A percentile compares a stretch with the other conserved stretches of the same genome.
phyloP scores from a whole-genome alignment of 2,888 invertebrate species.

The Calliphora vomitoria region DNA sequence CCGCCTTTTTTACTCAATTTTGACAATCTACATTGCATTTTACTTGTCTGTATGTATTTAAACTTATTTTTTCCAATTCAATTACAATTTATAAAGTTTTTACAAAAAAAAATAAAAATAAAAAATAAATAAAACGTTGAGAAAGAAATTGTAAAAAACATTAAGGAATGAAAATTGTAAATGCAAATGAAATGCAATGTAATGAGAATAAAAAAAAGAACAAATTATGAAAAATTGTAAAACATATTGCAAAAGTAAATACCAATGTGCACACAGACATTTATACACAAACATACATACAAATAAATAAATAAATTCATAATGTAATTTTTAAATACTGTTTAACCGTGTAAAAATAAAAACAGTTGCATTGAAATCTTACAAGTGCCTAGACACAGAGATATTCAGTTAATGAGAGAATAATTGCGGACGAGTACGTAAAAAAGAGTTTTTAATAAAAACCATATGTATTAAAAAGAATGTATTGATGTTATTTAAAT shows the following conservation, averaged over 20 bases:
- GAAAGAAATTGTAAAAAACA: neutral
- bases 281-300: neutral
- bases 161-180: constrained; percentile 30
- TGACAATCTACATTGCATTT: constrained; percentile 42
- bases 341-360: constrained; percentile 49
- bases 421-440: neutral
- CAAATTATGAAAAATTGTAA: neutral
- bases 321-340: constrained; percentile 53
- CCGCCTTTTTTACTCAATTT: neutral
- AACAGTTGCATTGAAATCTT: constrained; percentile 58
- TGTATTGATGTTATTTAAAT: neutral
- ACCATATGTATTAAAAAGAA: neutral
- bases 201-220: too few species aligned
- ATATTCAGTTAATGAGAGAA: constrained; percentile 28
- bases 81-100: constrained; percentile 59
- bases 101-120: constrained; percentile 2
- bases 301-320: constrained; percentile 28
- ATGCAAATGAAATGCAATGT: constrained; percentile 34
- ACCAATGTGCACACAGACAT: neutral
- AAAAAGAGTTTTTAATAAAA: neutral
- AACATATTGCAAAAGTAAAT: constrained; percentile 53
- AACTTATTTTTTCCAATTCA: constrained; percentile 55
- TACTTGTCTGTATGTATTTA: constrained; percentile 32
- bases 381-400: constrained; percentile 50
- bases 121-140: neutral